phyloP scores from a whole-genome alignment of 2,888 invertebrate species.

The Aspidiotus destructor region DNA sequence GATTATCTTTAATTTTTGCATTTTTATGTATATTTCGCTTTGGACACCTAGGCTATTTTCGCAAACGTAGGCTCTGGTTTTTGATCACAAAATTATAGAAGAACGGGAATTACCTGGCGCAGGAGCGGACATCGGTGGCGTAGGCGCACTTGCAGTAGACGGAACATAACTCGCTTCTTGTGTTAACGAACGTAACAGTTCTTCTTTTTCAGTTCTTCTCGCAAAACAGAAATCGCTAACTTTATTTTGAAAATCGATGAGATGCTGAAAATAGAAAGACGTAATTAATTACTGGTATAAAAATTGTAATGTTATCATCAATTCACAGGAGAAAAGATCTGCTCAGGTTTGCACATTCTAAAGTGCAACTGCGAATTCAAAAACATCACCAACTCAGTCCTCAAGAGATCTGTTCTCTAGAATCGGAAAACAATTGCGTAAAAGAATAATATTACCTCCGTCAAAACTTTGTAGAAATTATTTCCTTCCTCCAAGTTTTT shows the following conservation, averaged over 20 bases:
- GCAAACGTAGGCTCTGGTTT: too few species aligned
- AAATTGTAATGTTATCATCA: too few species aligned
- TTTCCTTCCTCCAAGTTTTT: constrained; percentile 89
- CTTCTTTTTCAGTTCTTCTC: constrained; percentile 97
- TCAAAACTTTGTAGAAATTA: constrained; percentile 89
- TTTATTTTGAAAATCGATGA: constrained; percentile 93
- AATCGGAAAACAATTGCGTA: constrained; percentile 2
- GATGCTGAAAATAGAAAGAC: constrained; percentile 49
- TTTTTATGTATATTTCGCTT: too few species aligned
- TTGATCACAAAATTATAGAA: too few species aligned
- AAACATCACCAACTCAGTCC: too few species aligned
- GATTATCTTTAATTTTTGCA: too few species aligned
- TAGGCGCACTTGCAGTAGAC: constrained; percentile 48
- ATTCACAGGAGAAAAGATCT: too few species aligned
- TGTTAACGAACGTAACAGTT: constrained; percentile 86
- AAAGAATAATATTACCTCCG: constrained; percentile 50
- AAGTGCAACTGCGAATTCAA: too few species aligned
- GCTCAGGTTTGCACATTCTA: too few species aligned
- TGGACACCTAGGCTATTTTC: too few species aligned
- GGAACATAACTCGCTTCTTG: constrained; percentile 60
- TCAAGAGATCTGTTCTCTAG: background rate
- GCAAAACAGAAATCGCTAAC: constrained; percentile 97
- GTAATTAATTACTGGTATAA: too few species aligned
- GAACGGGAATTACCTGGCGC: too few species aligned
- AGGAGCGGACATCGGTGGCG: constrained; percentile 39